Base-by-base conservation (phyloP, 2,113 vertebrate species). In the Edolisoma coerulescens region DNA sequence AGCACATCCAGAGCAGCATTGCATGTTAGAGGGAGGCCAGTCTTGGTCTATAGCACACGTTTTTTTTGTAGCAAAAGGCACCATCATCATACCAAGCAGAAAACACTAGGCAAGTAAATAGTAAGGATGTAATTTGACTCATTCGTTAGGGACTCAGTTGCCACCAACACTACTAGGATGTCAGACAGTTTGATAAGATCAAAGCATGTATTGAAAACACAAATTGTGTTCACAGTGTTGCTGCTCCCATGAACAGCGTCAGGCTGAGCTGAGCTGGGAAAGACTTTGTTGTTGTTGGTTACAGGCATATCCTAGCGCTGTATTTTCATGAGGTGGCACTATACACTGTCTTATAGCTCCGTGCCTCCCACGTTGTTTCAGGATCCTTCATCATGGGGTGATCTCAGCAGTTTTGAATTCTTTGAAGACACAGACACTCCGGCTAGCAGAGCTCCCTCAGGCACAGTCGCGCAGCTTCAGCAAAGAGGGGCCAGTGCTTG, bases 361-460 rank as follows among this genome's bases (percentile, higher is more conserved):
- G 97, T 98, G 96, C 97, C 98, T 98, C 98, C 98, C 98, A 94
- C 98, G 90, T 98, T 98, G 98, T 99, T 98, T 99, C 98, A 99
- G 99, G 98, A 98, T 98, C 97, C 98, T 97, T 98, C 98, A 98
- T 98, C 98, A 95, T 97, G 98, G 98, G 97, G 97, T 98, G 98
- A 98, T 97, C 97, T 98, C 98, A 97, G 97, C 98, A 98, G 96
- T 98, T 95, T 98, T 97, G 97, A 98, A 97, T 98, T 97, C 97
- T 98, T 97, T 98, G 98, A 98, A 98, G 98, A 98, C 98, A 95
- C 97, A 98, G 97, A 97, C 86, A 96, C 96, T 97, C 91, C 95
- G 84, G 87, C 97, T 98, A 98, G 97, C 97, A 98, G 97, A 89
- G 95, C 94, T 91, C 97, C 95, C 83, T 90, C 98, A 98, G 97